These are phyloP conservation scores for Streblospio benedicti DNA, from an alignment of 1,140 invertebrate genomes.

Conservation along the genomic window DNA sequence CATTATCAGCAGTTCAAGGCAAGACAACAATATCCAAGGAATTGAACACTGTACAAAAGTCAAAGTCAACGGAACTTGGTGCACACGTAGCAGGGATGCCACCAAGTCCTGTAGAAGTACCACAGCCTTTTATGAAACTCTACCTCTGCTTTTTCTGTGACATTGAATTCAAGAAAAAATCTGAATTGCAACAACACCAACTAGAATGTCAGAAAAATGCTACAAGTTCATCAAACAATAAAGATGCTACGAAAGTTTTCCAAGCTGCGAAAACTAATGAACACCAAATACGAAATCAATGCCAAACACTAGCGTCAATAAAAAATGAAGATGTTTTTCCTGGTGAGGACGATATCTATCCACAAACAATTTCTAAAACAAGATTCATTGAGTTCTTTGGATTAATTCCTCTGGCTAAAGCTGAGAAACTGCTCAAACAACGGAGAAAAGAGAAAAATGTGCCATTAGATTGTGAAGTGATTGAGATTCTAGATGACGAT, in stretches of 20 bases:
- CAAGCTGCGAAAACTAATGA: background rate
- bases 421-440: background rate
- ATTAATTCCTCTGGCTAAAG: background rate
- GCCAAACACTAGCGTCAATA: background rate
- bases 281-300: constrained; percentile 4
- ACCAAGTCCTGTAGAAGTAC: too few species aligned
- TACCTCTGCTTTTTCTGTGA: constrained; percentile 39
- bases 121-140: constrained; percentile 27
- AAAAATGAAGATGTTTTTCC: constrained; percentile 9
- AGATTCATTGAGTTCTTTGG: background rate
- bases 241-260: background rate
- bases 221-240: constrained; percentile 13
- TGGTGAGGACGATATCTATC: constrained; percentile 17
- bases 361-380: constrained; percentile 3
- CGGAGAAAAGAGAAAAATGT: background rate
- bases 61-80: too few species aligned
- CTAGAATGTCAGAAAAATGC: constrained; percentile 24
- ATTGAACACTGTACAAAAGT: too few species aligned
- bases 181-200: constrained; percentile 30
- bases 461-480: background rate
- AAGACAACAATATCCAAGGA: too few species aligned
- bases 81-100: too few species aligned
- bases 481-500: background rate
- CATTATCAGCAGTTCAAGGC: too few species aligned
- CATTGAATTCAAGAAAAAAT: constrained; percentile 30